Evolutionary conservation across 2,888 invertebrate species (phyloP).

Genomic region (Nemoura dubitans): DNA sequence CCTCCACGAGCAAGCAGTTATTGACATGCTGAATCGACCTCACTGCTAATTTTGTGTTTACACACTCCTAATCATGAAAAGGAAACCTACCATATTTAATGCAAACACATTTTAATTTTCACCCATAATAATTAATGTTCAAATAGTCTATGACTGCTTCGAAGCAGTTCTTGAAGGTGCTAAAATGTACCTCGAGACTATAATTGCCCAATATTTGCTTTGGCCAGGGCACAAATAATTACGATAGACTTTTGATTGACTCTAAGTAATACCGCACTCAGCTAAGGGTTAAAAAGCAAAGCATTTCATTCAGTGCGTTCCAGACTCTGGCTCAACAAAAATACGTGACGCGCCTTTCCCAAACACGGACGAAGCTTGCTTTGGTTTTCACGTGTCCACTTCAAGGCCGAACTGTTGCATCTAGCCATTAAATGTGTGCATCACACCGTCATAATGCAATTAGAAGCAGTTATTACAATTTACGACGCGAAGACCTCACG

Average conservation of each 20-base stretch:
- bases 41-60: neutral
- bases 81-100: neutral
- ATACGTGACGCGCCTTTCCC: no score
- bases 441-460: no score
- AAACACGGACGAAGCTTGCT: no score
- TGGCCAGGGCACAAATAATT: neutral
- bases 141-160: neutral
- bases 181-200: neutral
- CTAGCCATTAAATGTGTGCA: no score
- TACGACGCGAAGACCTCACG: no score
- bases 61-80: neutral
- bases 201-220: neutral
- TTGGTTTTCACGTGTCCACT: no score
- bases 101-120: neutral
- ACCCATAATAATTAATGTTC: neutral
- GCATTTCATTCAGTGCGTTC: neutral
- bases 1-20: neutral
- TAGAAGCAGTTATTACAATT: no score
- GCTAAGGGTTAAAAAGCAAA: neutral
- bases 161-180: neutral
- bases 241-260: neutral
- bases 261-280: neutral
- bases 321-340: neutral
- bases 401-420: no score
- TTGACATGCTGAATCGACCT: constrained; percentile 19